phyloP scores from a whole-genome alignment of 2,113 vertebrate genomes.

The Raja brachyura region DNA sequence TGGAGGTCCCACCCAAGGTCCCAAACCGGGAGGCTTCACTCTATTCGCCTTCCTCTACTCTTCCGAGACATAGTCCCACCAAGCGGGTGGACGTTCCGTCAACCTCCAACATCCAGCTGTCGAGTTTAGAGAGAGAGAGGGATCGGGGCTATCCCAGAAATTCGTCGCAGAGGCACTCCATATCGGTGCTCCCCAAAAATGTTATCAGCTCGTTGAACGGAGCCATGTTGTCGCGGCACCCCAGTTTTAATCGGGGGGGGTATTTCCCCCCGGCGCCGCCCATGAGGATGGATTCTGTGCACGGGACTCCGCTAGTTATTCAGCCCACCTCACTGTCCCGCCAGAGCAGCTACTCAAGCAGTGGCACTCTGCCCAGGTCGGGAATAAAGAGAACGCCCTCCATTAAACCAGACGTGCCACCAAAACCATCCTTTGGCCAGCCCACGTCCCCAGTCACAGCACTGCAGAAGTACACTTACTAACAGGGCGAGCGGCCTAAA shows the following conservation, averaged over 20 bases:
- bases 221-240: conserved; percentile 84
- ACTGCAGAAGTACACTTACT: conserved; percentile 96
- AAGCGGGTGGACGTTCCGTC: conserved; percentile 92
- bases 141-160: conserved; percentile 85
- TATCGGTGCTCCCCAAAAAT: conserved; percentile 87
- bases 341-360: conserved; percentile 89
- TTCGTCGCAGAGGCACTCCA: conserved; percentile 88
- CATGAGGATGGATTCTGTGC: conserved; percentile 86
- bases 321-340: conserved; percentile 77
- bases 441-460: conserved; percentile 85
- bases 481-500: conserved; percentile 42
- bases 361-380: conserved; percentile 86
- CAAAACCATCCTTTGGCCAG: conserved; percentile 89
- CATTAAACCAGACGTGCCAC: conserved; percentile 93
- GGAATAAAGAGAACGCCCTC: conserved; percentile 91
- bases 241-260: conserved; percentile 83
- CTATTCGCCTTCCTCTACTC: conserved; percentile 89
- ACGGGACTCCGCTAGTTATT: conserved; percentile 73
- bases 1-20: conserved; percentile 86
- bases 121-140: conserved; percentile 87
- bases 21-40: conserved; percentile 90
- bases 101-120: conserved; percentile 74
- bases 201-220: conserved; percentile 77
- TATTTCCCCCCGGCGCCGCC: conserved; percentile 77
- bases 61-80: conserved; percentile 90